These are phyloP conservation scores for Alauda arvensis DNA, from an alignment of 2,797 vertebrate genomes.

Conservation along the genomic window DNA sequence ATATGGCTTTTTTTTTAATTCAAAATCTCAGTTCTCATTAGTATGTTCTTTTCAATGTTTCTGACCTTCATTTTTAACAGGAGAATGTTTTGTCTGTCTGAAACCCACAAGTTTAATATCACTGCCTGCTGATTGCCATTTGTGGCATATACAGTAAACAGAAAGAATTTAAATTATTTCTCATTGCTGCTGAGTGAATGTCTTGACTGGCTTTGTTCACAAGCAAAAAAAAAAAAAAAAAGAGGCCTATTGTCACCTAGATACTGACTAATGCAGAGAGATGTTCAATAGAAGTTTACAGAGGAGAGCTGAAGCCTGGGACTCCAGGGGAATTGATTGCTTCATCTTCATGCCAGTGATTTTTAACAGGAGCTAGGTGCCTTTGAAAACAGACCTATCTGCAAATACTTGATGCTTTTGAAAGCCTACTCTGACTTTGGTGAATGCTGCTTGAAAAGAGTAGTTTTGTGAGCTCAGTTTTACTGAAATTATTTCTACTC, in stretches of 20 bases:
- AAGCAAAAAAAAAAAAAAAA: not conserved
- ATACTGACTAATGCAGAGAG: not conserved
- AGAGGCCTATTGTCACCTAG: not conserved
- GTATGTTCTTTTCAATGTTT: not conserved
- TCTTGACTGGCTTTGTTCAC: not conserved
- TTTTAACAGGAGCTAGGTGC: not conserved
- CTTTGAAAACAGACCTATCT: not conserved
- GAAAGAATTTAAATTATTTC: not conserved
- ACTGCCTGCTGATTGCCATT: not conserved
- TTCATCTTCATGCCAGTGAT: not conserved
- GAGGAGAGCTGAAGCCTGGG: not conserved
- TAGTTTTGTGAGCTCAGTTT: not conserved
- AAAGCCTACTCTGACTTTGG: not conserved
- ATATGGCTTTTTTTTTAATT: not conserved
- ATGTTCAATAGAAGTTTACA: not conserved
- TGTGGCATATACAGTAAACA: not conserved
- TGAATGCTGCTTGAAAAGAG: not conserved
- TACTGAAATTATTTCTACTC: not conserved
- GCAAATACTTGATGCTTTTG: not conserved
- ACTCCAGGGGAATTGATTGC: not conserved
- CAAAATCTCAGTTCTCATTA: not conserved
- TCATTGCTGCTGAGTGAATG: not conserved
- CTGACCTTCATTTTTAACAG: not conserved
- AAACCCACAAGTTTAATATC: not conserved
- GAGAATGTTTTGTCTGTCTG: not conserved